Evolutionary conservation across 2,888 invertebrate species (phyloP).

Genomic region (Orthosia cruda): DNA sequence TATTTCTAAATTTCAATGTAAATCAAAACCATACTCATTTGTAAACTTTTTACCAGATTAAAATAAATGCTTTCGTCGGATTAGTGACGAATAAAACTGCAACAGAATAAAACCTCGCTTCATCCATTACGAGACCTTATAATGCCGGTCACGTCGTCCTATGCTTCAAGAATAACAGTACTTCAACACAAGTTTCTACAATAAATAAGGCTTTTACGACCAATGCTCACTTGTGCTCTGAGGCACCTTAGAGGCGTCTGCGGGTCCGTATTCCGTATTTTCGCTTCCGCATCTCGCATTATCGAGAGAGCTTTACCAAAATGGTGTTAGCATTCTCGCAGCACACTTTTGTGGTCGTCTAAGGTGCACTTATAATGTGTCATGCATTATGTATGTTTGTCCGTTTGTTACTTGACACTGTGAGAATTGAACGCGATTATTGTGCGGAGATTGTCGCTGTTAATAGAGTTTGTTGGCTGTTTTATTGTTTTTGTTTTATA

Average conservation of each 20-base stretch:
- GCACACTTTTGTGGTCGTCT: constrained; percentile 65
- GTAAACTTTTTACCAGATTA: constrained; percentile 2
- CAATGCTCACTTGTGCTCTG: constrained; percentile 51
- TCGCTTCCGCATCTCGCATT: constrained; percentile 72
- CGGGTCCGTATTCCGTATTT: constrained; percentile 59
- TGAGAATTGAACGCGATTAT: constrained; percentile 66
- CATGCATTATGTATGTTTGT: constrained; percentile 82
- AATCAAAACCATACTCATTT: neutral
- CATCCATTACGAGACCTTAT: constrained; percentile 40
- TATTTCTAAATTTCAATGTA: neutral
- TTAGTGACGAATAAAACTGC: constrained; percentile 44
- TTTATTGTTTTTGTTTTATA: constrained; percentile 45
- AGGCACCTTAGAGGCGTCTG: constrained; percentile 50
- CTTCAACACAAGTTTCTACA: constrained; percentile 69
- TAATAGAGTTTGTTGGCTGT: constrained; percentile 30
- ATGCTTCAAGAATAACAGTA: constrained; percentile 67
- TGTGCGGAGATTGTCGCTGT: constrained; percentile 54
- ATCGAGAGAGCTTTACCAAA: constrained; percentile 77
- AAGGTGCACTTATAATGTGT: constrained; percentile 71
- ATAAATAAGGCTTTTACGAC: constrained; percentile 70
- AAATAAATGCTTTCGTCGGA: constrained; percentile 35
- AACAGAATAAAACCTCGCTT: constrained; percentile 42
- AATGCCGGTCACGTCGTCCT: constrained; percentile 63
- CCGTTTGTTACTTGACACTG: constrained; percentile 67
- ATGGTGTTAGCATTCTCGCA: constrained; percentile 77